A percentile compares a stretch with the other conserved stretches of the same genome.
These are phyloP conservation scores for Pachyseris speciosa DNA, from an alignment of 64 coral and sea anemone species.

Conservation along the genomic window DNA sequence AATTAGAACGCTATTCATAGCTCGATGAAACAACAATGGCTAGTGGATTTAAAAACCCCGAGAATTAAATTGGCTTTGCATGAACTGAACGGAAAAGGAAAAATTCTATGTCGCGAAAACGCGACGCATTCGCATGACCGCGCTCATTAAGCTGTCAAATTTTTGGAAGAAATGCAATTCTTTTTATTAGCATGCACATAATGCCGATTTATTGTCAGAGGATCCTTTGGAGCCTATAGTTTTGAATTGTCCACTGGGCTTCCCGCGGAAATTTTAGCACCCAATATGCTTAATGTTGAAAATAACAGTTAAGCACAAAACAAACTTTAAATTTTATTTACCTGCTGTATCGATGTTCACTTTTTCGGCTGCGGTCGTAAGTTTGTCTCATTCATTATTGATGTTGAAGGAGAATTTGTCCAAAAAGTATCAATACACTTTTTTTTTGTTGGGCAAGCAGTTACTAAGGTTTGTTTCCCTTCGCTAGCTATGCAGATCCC, in stretches of 20 bases:
- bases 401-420: neutral
- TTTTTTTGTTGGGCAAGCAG: neutral
- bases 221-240: too few species aligned
- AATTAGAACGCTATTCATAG: neutral
- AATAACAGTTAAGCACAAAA: slow-evolving; percentile 2
- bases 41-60: too few species aligned
- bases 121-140: neutral
- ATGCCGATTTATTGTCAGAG: too few species aligned
- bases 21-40: neutral
- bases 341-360: neutral
- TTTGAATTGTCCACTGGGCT: too few species aligned
- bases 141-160: neutral
- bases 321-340: neutral
- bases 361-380: neutral
- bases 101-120: too few species aligned
- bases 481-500: neutral
- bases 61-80: neutral
- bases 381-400: slow-evolving; percentile 38
- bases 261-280: too few species aligned
- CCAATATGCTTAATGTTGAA: neutral
- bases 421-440: neutral
- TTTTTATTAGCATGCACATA: neutral
- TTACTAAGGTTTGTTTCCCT: neutral
- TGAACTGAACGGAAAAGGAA: too few species aligned
- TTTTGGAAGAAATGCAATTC: neutral